phyloP scores from a whole-genome alignment of 2,113 vertebrate genomes.

The Miniopterus natalensis region DNA sequence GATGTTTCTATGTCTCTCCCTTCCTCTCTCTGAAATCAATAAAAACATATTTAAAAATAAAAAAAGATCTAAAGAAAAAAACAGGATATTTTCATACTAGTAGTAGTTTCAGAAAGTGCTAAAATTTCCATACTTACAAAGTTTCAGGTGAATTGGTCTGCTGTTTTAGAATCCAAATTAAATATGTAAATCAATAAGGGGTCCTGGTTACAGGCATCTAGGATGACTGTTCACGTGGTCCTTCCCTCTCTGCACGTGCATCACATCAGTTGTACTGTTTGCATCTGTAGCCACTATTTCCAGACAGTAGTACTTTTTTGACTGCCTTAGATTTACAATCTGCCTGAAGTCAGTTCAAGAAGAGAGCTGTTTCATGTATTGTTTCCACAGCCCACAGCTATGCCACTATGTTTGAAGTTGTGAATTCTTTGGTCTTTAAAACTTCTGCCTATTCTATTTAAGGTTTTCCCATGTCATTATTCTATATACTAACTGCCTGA shows the following conservation, averaged over 20 bases:
- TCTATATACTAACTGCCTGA: slow-evolving; percentile 39
- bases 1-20: too few species aligned
- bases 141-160: slow-evolving; percentile 45
- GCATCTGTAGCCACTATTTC: slow-evolving; percentile 53
- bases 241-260: not conserved
- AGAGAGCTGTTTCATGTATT: slow-evolving; percentile 60
- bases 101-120: slow-evolving; percentile 31
- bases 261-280: slow-evolving; percentile 4
- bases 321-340: slow-evolving; percentile 49
- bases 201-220: not conserved
- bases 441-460: slow-evolving; percentile 68
- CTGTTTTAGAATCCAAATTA: not conserved
- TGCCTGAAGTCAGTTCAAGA: slow-evolving; percentile 54
- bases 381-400: slow-evolving; percentile 62
- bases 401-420: slow-evolving; percentile 73
- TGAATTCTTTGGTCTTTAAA: slow-evolving; percentile 68
- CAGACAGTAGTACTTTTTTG: slow-evolving; percentile 31
- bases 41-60: too few species aligned
- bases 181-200: not conserved
- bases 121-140: not conserved
- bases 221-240: not conserved
- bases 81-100: not conserved
- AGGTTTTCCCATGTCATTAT: slow-evolving; percentile 60
- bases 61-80: slow-evolving; percentile 25
- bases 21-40: too few species aligned